These are phyloP conservation scores for Pseudomugil gertrudae DNA, from an alignment of 2,797 vertebrate species.

Conservation along the genomic window DNA sequence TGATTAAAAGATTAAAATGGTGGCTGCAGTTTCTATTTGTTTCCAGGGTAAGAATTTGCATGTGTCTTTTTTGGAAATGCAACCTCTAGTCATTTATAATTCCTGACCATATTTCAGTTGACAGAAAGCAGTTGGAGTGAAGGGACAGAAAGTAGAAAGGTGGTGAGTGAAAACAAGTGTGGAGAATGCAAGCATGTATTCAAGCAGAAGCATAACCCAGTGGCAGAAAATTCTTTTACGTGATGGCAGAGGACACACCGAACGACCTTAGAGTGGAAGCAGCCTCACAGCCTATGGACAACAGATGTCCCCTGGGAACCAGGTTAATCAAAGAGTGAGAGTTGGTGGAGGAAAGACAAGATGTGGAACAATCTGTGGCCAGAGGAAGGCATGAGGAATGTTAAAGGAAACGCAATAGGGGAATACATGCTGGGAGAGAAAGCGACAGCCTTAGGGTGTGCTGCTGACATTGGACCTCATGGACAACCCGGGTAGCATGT, in stretches of 20 bases:
- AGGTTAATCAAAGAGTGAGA: conserved; percentile 43
- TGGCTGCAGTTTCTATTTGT: too few relatives aligned
- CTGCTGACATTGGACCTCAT: conserved; percentile 60
- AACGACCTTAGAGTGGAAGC: conserved; percentile 51
- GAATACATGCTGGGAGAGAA: conserved; percentile 32
- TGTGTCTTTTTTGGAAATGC: background rate
- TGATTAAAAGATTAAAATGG: too few relatives aligned
- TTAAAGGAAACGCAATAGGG: conserved; percentile 26
- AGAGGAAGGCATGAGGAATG: conserved; percentile 35
- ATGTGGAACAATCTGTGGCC: conserved; percentile 33
- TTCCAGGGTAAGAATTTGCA: background rate
- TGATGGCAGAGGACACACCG: conserved; percentile 62
- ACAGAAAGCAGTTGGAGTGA: conserved; percentile 4
- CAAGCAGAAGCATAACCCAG: conserved; percentile 34
- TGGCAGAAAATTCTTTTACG: conserved; percentile 39
- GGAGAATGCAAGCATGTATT: conserved; percentile 23
- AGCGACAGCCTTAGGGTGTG: conserved; percentile 48
- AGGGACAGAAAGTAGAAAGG: conserved; percentile 9
- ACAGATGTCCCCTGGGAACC: conserved; percentile 58
- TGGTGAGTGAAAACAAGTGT: conserved; percentile 32
- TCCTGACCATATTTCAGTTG: conserved; percentile 18
- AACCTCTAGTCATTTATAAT: conserved; percentile 18
- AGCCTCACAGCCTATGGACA: conserved; percentile 63
- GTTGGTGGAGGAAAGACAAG: conserved; percentile 24
- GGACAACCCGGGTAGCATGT: conserved; percentile 39